Conservation (phyloP, 2,113 vertebrate genomes). For the Embiotoca jacksoni region DNA sequence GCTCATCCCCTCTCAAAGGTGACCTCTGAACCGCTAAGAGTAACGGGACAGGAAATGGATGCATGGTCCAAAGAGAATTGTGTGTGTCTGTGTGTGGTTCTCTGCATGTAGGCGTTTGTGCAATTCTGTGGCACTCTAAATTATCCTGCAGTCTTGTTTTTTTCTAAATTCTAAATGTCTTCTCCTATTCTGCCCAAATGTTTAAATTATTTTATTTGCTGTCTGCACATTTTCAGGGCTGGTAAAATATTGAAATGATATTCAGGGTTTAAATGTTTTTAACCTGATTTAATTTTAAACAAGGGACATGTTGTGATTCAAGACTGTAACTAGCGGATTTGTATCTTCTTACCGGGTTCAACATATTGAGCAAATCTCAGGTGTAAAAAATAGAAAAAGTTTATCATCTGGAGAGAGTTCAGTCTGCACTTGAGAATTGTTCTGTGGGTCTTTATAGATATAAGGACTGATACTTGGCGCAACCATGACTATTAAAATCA, state of each 20-base stretch:
- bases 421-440: not conserved
- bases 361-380: too few species aligned
- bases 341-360: too few species aligned
- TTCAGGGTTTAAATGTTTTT: too few species aligned
- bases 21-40: slow-evolving; percentile 65
- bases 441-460: not conserved
- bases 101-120: not conserved
- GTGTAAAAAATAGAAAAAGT: too few species aligned
- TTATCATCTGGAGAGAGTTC: not conserved
- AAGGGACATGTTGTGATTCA: too few species aligned
- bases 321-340: too few species aligned
- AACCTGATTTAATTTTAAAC: too few species aligned
- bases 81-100: not conserved
- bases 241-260: not conserved
- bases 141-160: not conserved
- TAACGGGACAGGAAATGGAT: slow-evolving; percentile 52
- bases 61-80: slow-evolving; percentile 9
- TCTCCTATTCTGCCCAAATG: not conserved
- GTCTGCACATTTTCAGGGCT: not conserved
- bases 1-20: slow-evolving; percentile 66
- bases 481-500: not conserved
- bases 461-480: not conserved
- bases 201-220: not conserved
- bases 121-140: not conserved
- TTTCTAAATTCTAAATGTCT: not conserved